Conservation (phyloP, 2,888 invertebrate genomes). For the Apotomis betuletana region DNA sequence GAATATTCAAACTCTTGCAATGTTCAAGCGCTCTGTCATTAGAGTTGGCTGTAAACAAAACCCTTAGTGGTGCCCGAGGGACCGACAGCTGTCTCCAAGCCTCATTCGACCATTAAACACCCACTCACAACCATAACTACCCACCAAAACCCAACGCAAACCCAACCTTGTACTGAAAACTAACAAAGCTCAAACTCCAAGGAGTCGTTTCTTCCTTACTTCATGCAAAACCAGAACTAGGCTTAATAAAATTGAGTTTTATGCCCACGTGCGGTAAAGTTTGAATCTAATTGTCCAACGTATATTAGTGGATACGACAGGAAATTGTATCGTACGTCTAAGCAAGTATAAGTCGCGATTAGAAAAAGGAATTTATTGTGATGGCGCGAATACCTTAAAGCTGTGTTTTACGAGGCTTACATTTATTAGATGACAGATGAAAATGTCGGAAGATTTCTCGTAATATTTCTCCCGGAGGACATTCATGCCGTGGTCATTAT, state of each 20-base stretch:
- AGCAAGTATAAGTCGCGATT: constrained; percentile 59
- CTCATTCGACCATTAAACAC: constrained; percentile 76
- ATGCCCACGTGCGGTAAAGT: constrained; percentile 46
- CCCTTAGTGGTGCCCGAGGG: constrained; percentile 72
- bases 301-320: constrained; percentile 48
- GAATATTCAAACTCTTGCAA: constrained; percentile 1
- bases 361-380: constrained; percentile 52
- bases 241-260: constrained; percentile 54
- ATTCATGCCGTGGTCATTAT: neutral
- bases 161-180: constrained; percentile 41
- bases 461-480: neutral
- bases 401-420: constrained; percentile 22
- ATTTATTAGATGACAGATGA: constrained; percentile 32
- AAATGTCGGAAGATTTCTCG: constrained; percentile 2
- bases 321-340: constrained; percentile 67
- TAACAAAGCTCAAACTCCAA: constrained; percentile 46
- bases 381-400: constrained; percentile 43
- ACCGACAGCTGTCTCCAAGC: constrained; percentile 80
- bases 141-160: constrained; percentile 47
- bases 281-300: constrained; percentile 45
- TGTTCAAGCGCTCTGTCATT: constrained; percentile 63
- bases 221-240: constrained; percentile 44
- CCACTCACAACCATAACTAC: constrained; percentile 63
- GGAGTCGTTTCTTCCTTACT: constrained; percentile 41
- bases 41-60: constrained; percentile 77